These are phyloP conservation scores for Chionomys nivalis DNA, from an alignment of 2,113 vertebrate species.

Conservation along the genomic window DNA sequence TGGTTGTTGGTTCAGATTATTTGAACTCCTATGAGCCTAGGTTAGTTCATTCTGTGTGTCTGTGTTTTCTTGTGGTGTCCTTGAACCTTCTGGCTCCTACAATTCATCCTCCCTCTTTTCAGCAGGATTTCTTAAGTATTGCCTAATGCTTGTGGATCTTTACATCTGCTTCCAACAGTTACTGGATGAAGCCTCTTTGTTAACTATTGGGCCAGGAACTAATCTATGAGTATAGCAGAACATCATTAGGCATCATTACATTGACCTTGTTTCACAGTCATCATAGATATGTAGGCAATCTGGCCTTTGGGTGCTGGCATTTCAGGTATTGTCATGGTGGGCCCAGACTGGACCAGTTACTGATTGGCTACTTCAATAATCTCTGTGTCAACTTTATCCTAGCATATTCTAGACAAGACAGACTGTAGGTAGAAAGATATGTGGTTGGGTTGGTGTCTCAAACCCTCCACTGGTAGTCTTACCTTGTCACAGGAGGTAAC, in stretches of 20 bases:
- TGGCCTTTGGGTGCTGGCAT: not conserved
- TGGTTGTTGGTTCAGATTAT: too few species aligned
- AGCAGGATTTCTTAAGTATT: not conserved
- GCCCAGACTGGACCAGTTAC: not conserved
- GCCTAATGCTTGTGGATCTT: not conserved
- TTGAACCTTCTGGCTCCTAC: not conserved
- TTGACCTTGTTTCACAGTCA: not conserved
- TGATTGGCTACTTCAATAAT: not conserved
- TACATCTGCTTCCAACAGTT: not conserved
- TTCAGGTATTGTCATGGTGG: not conserved
- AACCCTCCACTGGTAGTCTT: not conserved
- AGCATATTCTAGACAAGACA: not conserved
- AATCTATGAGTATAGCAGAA: not conserved
- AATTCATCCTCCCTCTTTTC: not conserved
- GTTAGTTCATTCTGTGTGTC: not conserved
- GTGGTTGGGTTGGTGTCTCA: not conserved
- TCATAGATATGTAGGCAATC: not conserved
- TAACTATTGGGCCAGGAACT: not conserved
- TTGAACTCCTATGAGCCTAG: not conserved
- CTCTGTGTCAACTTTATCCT: not conserved
- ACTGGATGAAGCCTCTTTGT: not conserved
- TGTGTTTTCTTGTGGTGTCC: not conserved
- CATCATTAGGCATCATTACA: too few species aligned
- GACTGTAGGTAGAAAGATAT: not conserved
- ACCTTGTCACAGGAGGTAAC: not conserved